Percentiles rank a stretch among this genome's conserved stretches.
Evolutionary conservation across 2,888 invertebrate genomes (phyloP).

Genomic region (Phragmatobia fuliginosa): DNA sequence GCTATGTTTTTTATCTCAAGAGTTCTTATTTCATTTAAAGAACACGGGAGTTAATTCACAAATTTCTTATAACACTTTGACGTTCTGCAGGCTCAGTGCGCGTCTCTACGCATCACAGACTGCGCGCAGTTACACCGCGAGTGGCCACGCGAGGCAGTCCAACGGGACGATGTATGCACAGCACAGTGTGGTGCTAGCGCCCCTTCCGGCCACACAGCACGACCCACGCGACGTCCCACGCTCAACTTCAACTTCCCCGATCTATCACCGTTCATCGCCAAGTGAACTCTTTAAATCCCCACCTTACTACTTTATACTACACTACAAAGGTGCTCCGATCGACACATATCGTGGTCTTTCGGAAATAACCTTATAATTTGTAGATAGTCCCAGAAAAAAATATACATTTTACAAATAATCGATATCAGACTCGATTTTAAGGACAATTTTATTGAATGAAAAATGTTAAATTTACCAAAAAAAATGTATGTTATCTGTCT

Average conservation of each 20-base stretch:
- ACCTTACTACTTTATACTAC: not conserved
- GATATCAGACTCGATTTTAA: not conserved
- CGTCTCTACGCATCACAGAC: constrained; percentile 94
- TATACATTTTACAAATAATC: not conserved
- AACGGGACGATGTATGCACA: constrained; percentile 95
- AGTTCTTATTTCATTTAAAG: no score
- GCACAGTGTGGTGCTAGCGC: constrained; percentile 93
- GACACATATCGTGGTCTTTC: not conserved
- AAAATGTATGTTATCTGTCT: constrained; percentile 1
- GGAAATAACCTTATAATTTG: not conserved
- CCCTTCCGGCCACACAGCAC: constrained; percentile 47
- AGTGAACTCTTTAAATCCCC: constrained; percentile 60
- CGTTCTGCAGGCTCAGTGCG: constrained; percentile 92
- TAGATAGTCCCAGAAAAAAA: constrained; percentile 1
- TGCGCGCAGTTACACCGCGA: constrained; percentile 93
- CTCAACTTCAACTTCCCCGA: constrained; percentile 92
- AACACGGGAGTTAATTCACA: constrained; percentile 1
- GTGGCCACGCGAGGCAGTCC: constrained; percentile 93
- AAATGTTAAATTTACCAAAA: not conserved
- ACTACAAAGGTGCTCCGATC: not conserved
- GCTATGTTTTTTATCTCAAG: not conserved
- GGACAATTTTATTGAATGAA: not conserved
- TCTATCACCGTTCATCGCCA: constrained; percentile 90
- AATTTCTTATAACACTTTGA: not conserved
- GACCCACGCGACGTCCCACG: constrained; percentile 77